A percentile compares a stretch with the other conserved stretches of the same genome.
These are phyloP conservation scores for Hormaphis cornu DNA, from an alignment of 1,140 invertebrate genomes.

Conservation along the genomic window DNA sequence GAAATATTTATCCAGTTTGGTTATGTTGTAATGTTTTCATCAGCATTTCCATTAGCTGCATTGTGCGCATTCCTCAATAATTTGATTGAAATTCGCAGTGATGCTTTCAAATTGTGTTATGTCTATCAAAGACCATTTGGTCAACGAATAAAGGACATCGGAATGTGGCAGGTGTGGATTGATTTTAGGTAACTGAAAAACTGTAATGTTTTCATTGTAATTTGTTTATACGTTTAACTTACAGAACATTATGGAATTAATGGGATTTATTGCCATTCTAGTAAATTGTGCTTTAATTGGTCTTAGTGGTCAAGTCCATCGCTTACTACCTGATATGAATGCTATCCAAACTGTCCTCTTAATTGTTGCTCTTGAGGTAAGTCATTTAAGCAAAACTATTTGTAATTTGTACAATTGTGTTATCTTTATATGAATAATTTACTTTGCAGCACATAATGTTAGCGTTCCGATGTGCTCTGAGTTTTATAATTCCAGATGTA, in stretches of 20 bases:
- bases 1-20: constrained; percentile 97
- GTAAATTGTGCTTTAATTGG: constrained; percentile 93
- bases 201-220: too few relatives aligned
- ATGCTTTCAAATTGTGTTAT: constrained; percentile 93
- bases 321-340: constrained; percentile 77
- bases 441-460: constrained; percentile 82
- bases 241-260: constrained; percentile 82
- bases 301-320: constrained; percentile 77
- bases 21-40: constrained; percentile 92
- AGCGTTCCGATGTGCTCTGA: constrained; percentile 66
- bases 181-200: neutral
- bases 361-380: constrained; percentile 73
- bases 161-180: constrained; percentile 81
- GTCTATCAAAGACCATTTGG: constrained; percentile 89
- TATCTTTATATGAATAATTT: constrained; percentile 34
- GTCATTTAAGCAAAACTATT: neutral
- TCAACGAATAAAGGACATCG: constrained; percentile 82
- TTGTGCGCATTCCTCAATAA: constrained; percentile 89
- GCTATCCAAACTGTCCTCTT: constrained; percentile 74
- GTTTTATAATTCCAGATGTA: constrained; percentile 80
- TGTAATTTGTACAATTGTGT: constrained; percentile 3
- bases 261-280: constrained; percentile 84
- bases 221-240: constrained; percentile 34
- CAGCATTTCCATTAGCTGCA: constrained; percentile 88
- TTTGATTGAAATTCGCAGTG: constrained; percentile 83